Conservation (phyloP, 2,113 vertebrate genomes). For the Hippocampus abdominalis region DNA sequence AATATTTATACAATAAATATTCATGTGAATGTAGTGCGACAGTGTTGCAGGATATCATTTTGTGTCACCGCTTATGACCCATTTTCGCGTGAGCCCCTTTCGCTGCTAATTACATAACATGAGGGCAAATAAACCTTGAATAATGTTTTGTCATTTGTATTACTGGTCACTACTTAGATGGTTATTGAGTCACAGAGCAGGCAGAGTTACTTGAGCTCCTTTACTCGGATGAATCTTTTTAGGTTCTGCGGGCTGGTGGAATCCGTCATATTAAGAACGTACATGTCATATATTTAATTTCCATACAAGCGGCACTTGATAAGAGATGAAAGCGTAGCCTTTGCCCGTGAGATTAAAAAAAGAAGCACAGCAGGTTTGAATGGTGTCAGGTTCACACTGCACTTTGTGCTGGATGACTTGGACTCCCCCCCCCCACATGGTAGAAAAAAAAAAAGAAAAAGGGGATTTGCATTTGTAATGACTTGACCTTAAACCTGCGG, state of each 20-base stretch:
- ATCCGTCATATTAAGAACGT: neutral
- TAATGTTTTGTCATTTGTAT: neutral
- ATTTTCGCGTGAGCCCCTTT: too few relatives aligned
- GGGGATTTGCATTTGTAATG: constrained; percentile 11
- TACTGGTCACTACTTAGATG: neutral
- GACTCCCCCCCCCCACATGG: constrained; percentile 2
- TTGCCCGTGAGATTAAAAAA: neutral
- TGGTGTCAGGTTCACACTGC: neutral
- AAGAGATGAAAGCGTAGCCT: neutral
- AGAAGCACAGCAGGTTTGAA: constrained; percentile 4
- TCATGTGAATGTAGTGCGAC: too few relatives aligned
- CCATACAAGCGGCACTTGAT: neutral
- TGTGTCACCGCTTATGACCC: too few relatives aligned
- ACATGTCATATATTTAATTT: neutral
- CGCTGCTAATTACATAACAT: too few relatives aligned
- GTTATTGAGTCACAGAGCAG: neutral
- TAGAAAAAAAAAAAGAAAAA: neutral
- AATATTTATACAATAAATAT: too few relatives aligned
- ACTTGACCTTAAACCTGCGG: constrained; percentile 8
- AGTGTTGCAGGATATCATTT: too few relatives aligned
- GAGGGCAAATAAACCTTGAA: neutral
- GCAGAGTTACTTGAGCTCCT: neutral
- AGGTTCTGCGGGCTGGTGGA: neutral
- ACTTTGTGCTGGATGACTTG: neutral
- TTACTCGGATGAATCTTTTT: neutral